Evolutionary conservation across 1,140 invertebrate genomes (phyloP), one percentile per base, ranked within the genome.

Genomic region (Ptiloglossa arizonensis): DNA sequence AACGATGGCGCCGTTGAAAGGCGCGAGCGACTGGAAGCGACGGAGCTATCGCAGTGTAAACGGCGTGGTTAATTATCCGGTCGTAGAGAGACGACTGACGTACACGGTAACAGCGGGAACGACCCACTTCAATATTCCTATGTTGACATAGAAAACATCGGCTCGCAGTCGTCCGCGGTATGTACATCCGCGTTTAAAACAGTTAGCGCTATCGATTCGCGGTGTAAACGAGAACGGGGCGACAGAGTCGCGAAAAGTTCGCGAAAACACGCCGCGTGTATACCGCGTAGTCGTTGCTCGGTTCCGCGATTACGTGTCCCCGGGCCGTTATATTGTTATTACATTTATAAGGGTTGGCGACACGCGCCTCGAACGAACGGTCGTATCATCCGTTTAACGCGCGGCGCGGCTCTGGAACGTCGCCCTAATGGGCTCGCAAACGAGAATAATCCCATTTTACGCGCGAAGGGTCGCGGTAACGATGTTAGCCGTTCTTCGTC

Each of bases 381-480:
- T 44, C 62, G 66, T 82, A 78, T 82, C 67, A 64, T 78, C 60
- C 60, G 75, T 82, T 81, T 83, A 83, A 83, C 82, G 81, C 80
- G 66, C 80, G 66, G 52, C 81, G 71, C 57, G 81, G 69, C 70
- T 41, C 62, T 63, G 69, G 69, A 79, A 73, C 78, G 50, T 29
- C 57, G 59, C 70, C 64, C 79, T 85, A 72, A 71, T 83, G 72
- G 66, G 48, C 82, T 83, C 75, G 69, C 76, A 80, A 87, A 83
- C 73, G 79, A 85, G 80, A 73, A 83, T 87, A 87, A 87, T 87
- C 85, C 79, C 46, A 72, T 87, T 87, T 87, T 73, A 87, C 83
- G 86, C 78, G 71, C 71, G 83, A 83, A 71, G 56, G 59, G 48
- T 72, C 38, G 62, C 66, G 48, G 69, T 87, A 87, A 87, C 83